A percentile compares a stretch with the other conserved stretches of the same genome.
Evolutionary conservation across 2,113 vertebrate species (phyloP).

Genomic region (Hymenochirus boettgeri): DNA sequence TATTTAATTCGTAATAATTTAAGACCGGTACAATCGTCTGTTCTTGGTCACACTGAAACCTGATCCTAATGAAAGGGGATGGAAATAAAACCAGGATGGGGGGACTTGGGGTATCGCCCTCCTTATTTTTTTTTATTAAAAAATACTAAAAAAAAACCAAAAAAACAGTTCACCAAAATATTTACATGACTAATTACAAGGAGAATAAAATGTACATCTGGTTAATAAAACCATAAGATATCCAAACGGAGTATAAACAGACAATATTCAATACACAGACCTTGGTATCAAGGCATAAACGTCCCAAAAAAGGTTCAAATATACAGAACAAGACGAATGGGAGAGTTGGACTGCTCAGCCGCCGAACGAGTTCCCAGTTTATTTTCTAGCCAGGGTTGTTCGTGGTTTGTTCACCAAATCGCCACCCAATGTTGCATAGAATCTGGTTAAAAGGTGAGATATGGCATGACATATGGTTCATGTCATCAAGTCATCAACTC

Average conservation of each 20-base stretch:
- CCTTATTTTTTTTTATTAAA: constrained; percentile 77
- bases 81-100: constrained; percentile 62
- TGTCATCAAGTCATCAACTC: too few relatives aligned
- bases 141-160: constrained; percentile 93
- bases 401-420: neutral
- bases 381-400: too few relatives aligned
- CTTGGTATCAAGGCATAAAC: too few relatives aligned
- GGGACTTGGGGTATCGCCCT: constrained; percentile 38
- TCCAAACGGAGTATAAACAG: neutral
- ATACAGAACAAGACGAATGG: neutral
- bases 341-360: neutral
- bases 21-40: constrained; percentile 95
- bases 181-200: constrained; percentile 93
- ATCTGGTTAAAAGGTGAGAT: neutral
- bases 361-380: too few relatives aligned
- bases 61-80: constrained; percentile 72
- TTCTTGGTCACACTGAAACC: constrained; percentile 66
- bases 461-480: too few relatives aligned
- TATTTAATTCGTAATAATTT: constrained; percentile 99
- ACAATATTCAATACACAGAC: neutral
- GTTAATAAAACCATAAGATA: constrained; percentile 65
- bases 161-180: constrained; percentile 87
- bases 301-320: too few relatives aligned
- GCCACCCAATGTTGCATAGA: constrained; percentile 27
- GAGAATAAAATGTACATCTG: constrained; percentile 82